Percentiles rank a stretch among this genome's conserved stretches.
Conservation (phyloP, 2,888 invertebrate species). For the Alentia gelatinosa region DNA sequence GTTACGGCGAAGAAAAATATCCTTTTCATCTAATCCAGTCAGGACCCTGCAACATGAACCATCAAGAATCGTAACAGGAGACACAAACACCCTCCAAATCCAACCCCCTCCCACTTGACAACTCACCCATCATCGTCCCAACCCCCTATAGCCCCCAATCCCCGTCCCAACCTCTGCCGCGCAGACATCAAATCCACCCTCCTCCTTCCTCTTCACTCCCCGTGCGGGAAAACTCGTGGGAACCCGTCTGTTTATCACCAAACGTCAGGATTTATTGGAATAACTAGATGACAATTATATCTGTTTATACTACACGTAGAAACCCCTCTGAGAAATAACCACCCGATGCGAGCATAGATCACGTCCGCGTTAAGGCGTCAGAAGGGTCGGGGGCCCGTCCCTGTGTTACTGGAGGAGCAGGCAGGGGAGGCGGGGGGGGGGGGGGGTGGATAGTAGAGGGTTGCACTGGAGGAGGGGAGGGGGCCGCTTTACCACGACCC, state of each 20-base stretch:
- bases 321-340: too few species aligned
- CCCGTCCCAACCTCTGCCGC: background rate
- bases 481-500: background rate
- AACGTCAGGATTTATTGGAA: background rate
- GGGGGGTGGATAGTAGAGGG: background rate
- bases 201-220: too few species aligned
- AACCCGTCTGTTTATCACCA: background rate
- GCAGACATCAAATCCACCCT: too few species aligned
- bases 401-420: background rate
- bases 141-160: background rate
- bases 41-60: too few species aligned
- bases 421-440: background rate
- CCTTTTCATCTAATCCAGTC: too few species aligned
- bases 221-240: background rate
- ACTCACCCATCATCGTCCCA: background rate
- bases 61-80: background rate
- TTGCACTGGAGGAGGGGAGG: background rate
- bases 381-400: too few species aligned
- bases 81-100: background rate
- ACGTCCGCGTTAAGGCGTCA: too few species aligned
- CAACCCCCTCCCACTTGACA: background rate
- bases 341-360: too few species aligned
- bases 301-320: background rate
- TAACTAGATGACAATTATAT: background rate
- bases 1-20: too few species aligned